phyloP scores from a whole-genome alignment of 2,888 invertebrate species.

The Kryphioiulus occultus region DNA sequence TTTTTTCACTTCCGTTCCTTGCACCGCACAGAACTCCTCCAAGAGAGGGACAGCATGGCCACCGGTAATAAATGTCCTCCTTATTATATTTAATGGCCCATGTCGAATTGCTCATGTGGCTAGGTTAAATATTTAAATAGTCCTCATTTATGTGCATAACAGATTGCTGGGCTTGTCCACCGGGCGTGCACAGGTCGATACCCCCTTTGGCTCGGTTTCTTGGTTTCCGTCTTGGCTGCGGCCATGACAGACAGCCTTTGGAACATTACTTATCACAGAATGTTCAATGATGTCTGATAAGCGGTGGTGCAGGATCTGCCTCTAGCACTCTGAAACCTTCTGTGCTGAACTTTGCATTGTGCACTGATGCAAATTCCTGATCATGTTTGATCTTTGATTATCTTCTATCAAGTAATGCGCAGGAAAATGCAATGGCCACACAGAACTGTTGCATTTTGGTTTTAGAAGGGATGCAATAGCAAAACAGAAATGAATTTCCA shows the following conservation, averaged over 20 bases:
- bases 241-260: background rate
- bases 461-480: too few relatives aligned
- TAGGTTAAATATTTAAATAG: background rate
- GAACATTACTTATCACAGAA: background rate
- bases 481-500: background rate
- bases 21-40: background rate
- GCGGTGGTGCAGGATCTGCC: background rate
- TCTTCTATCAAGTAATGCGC: too few relatives aligned
- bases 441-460: too few relatives aligned
- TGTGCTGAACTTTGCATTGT: too few relatives aligned
- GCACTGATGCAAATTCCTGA: too few relatives aligned
- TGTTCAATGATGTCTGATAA: background rate
- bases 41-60: background rate
- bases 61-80: background rate
- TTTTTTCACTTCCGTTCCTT: background rate
- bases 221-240: background rate
- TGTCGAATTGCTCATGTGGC: background rate
- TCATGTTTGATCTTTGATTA: too few relatives aligned
- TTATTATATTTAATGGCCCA: background rate
- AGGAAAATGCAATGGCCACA: too few relatives aligned
- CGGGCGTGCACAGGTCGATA: background rate
- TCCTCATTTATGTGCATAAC: background rate
- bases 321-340: too few relatives aligned
- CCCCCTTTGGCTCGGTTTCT: background rate
- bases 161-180: background rate